These are phyloP conservation scores for Lasioglossum malachurum DNA, from an alignment of 2,888 invertebrate species.

Conservation along the genomic window DNA sequence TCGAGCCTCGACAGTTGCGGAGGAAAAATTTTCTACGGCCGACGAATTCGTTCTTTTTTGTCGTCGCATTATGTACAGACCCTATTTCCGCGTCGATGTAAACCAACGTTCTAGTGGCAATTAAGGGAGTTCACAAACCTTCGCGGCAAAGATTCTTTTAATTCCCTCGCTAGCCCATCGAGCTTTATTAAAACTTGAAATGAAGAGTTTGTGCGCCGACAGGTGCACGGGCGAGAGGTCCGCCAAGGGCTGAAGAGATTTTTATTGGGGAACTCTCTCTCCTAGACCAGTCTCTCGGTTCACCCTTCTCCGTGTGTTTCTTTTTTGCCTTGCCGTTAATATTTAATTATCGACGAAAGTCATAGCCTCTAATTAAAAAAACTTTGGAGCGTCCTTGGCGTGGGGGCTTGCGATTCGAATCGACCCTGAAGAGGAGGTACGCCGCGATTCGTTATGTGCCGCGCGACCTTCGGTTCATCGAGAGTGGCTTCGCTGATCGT, in stretches of 20 bases:
- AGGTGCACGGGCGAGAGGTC: neutral
- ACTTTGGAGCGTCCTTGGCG: constrained; percentile 15
- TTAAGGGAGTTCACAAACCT: constrained; percentile 1
- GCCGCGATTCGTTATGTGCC: constrained; percentile 37
- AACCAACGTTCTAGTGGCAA: constrained; percentile 3
- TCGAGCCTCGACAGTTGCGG: neutral
- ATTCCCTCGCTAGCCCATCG: neutral
- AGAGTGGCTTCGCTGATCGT: constrained; percentile 57
- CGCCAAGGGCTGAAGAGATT: neutral
- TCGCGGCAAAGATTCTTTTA: constrained; percentile 16
- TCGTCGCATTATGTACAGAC: neutral
- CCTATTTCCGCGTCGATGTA: neutral
- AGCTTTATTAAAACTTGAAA: constrained; percentile 41
- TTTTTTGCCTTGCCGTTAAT: constrained; percentile 1
- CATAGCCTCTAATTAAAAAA: constrained; percentile 12
- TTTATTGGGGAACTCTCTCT: constrained; percentile 3
- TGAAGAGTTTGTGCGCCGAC: neutral
- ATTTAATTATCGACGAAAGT: constrained; percentile 32
- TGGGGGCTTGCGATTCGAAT: neutral
- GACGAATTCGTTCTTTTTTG: neutral
- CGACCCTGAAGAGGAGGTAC: neutral
- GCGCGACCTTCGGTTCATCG: constrained; percentile 53
- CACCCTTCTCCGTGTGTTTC: constrained; percentile 1
- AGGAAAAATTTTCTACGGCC: neutral
- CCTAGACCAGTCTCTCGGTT: neutral